Base-by-base conservation (phyloP, 2,797 vertebrate genomes). In the Glyptemys insculpta region DNA sequence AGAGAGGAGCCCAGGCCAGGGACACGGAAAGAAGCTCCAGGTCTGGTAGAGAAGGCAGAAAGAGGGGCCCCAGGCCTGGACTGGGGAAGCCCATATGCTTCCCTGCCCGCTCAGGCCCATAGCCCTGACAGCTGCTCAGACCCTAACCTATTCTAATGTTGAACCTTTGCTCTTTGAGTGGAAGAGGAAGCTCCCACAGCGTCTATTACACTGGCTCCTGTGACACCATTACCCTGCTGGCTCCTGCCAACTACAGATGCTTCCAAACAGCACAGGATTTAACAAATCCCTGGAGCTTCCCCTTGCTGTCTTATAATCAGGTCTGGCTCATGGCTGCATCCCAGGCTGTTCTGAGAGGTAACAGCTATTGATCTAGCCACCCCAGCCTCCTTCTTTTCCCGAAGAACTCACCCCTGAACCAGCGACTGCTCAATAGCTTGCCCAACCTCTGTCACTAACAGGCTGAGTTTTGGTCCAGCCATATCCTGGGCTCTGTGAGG, bases 401-500 rank as follows among this genome's bases (percentile, higher is more conserved):
- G 8, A 79, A 65, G 65, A 83, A 89, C 44, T 80, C 44, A 53
- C 49, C 54, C 12, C 41, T 87, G 74, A 44, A 18, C 29, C 27
- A 65, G 11, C 16, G 14, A 49, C 18, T n/a, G 4, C 57, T 52
- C 15, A 8, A 18, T 18, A 86, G 23, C 47, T 86, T 85, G 12
- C 80, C 44, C 49, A 21, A 65, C 53, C 41, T 62, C 79, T 54
- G 12, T 37, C 54, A 37, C 59, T 86, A 21, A 34, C 18, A 8
- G 57, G n/a, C 2, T 41, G 37, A 95, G 84, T 74, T 57, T 81
- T 56, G 88, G 68, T 29, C 81, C 56, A 62, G 31, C 11, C 59
- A 34, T n/a, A 3, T 6, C 34, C 37, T 0, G 2, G 11, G 6
- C 31, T 27, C 25, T 11, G 5, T 1, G 9, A 31, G 29, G 56